Evolutionary conservation across 2,888 invertebrate genomes (phyloP).

Genomic region (Drosophila recens): DNA sequence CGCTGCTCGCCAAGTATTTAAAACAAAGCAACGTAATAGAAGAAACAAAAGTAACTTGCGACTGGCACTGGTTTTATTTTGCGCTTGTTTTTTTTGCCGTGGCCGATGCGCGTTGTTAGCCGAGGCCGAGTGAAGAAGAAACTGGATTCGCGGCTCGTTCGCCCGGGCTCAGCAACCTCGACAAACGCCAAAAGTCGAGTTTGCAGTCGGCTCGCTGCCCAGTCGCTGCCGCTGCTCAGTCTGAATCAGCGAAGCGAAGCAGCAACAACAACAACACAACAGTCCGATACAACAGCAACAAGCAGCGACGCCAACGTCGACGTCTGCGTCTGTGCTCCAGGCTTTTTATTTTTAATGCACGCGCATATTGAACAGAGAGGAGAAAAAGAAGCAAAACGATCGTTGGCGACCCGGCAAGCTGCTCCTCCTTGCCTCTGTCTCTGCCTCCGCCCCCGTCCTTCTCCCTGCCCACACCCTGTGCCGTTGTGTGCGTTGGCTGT

Average conservation of each 20-base stretch:
- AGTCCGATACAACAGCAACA: conserved; percentile 30
- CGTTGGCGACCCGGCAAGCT: conserved; percentile 59
- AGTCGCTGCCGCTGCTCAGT: conserved; percentile 38
- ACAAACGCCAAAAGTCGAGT: conserved; percentile 76
- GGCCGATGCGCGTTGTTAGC: conserved; percentile 61
- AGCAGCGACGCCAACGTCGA: conserved; percentile 9
- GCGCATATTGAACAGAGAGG: conserved; percentile 46
- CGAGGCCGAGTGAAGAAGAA: conserved; percentile 79
- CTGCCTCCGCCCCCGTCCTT: conserved; percentile 16
- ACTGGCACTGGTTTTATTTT: conserved; percentile 32
- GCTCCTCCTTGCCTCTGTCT: conserved; percentile 33
- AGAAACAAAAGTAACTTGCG: conserved; percentile 18
- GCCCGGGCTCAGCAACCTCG: conserved; percentile 76
- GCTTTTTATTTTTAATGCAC: conserved; percentile 69
- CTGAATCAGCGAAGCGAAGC: conserved; percentile 74
- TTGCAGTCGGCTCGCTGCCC: conserved; percentile 54
- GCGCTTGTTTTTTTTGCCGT: conserved; percentile 44
- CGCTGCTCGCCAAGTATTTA: conserved; percentile 19
- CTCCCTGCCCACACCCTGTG: conserved; percentile 33
- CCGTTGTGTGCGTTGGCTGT: conserved; percentile 71
- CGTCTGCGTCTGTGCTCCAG: conserved; percentile 53
- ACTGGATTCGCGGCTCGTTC: conserved; percentile 75
- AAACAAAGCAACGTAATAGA: conserved; percentile 1
- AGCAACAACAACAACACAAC: conserved; percentile 54
- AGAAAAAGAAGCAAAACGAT: conserved; percentile 34